A percentile compares a stretch with the other conserved stretches of the same genome.
phyloP scores from a whole-genome alignment of 30 jellyfish, hydroid and myxozoan species.

The Rhopilema esculentum region DNA sequence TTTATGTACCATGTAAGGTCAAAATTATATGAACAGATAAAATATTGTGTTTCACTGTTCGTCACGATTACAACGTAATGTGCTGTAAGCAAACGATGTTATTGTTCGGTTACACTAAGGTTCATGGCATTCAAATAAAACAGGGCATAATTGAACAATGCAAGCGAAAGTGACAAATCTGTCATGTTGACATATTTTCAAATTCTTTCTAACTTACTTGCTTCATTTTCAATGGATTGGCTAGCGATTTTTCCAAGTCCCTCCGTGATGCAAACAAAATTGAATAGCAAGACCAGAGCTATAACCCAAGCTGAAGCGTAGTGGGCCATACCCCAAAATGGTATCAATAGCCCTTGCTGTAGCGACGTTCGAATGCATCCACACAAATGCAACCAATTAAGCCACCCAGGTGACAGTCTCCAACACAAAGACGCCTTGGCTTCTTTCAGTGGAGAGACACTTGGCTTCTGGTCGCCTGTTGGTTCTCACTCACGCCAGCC shows the following conservation, averaged over 20 bases:
- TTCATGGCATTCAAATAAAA: too few species aligned
- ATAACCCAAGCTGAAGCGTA: not conserved
- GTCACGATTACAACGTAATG: too few species aligned
- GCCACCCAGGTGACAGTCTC: not conserved
- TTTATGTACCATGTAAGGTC: too few species aligned
- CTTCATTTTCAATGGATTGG: not conserved
- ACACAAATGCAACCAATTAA: not conserved
- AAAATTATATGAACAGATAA: too few species aligned
- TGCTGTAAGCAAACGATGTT: too few species aligned
- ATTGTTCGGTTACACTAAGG: too few species aligned
- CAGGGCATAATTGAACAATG: too few species aligned
- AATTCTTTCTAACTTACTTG: not conserved
- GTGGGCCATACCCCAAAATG: not conserved
- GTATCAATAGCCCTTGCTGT: not conserved
- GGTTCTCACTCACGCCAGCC: not conserved
- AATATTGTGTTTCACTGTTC: too few species aligned
- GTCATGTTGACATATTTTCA: not conserved
- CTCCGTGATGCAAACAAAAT: not conserved
- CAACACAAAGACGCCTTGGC: not conserved
- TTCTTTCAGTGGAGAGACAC: not conserved
- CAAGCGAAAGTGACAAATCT: not conserved
- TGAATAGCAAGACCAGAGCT: not conserved
- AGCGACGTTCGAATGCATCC: not conserved
- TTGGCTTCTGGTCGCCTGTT: not conserved
- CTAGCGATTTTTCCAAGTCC: not conserved